Base-by-base conservation (phyloP, 2,797 vertebrate genomes). In the Salmo trutta region DNA sequence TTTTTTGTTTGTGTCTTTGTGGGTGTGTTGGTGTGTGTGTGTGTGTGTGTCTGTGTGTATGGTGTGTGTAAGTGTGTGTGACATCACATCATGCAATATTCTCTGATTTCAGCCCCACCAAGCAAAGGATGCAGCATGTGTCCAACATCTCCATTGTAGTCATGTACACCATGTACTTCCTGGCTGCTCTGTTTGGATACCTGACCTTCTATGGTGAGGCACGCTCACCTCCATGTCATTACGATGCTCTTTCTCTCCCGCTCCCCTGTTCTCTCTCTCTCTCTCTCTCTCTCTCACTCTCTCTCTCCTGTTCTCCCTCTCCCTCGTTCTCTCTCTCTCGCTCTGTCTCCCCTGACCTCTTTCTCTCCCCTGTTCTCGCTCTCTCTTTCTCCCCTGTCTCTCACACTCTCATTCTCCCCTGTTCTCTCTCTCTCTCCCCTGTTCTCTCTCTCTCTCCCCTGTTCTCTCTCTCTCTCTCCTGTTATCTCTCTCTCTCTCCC, bases 91-190 rank as follows among this genome's bases (percentile, higher is more conserved):
- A 77, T 64, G 21, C 77, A 64, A 83, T 89, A 81, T 92, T 80
- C 85, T 92, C 78, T 85, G 79, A 90, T 93, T 93, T 77, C 87
- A 99, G 98, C 86, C 93, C 98, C 84, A 94, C 94, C 83, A 98
- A 98, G 95, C 95, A 93, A 93, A 98, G 96, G 93, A 99, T 99
- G 98, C 98, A 99, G 87, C 96, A 95, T 73, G 95, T 99, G 84
- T 96, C 98, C 88, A 99, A 99, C 94, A 96, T 99, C 91, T 99
- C 98, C 92, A 98, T 99, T 78, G 79, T 79, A 31, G 97, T 99
- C 89, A 99, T 99, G 98, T 99, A 98, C 81, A 53, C 94, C 93
- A 99, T 99, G 98, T 99, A 99, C 93, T 98, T 99, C 93, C 91
- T 99, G 94, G 97, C 98, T 15, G 97, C 98, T 76, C 96, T 99